phyloP scores from a whole-genome alignment of 2,888 invertebrate genomes.

The Zelleria hepariella region DNA sequence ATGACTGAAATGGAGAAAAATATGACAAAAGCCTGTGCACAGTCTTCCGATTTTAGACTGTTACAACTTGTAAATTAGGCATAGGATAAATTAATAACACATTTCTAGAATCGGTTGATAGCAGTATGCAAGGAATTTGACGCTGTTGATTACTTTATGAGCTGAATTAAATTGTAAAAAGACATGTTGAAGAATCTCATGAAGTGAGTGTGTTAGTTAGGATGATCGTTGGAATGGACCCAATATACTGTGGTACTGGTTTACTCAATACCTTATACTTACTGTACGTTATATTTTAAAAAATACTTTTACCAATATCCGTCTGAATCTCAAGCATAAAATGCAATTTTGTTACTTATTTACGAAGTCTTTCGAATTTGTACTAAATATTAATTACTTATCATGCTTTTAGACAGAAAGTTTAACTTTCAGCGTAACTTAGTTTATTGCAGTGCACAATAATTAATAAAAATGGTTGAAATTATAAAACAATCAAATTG shows the following conservation, averaged over 20 bases:
- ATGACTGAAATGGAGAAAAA: not conserved
- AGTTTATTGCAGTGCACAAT: not conserved
- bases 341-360: slow-evolving; percentile 1
- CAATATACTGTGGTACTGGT: no score
- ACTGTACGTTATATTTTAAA: not conserved
- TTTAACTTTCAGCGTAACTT: not conserved
- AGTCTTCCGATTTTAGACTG: not conserved
- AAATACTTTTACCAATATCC: not conserved
- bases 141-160: not conserved
- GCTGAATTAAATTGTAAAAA: not conserved
- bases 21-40: not conserved
- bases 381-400: not conserved
- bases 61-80: not conserved
- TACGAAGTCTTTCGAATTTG: not conserved
- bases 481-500: slow-evolving; percentile 15
- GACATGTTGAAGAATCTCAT: not conserved
- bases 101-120: not conserved
- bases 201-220: not conserved
- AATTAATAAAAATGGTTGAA: not conserved
- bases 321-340: not conserved
- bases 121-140: not conserved
- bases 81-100: not conserved
- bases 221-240: no score
- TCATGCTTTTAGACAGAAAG: not conserved
- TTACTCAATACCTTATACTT: no score